Percentiles rank a stretch among this genome's conserved stretches.
Evolutionary conservation across 2,888 invertebrate genomes (phyloP).

Genomic region (Drepanosiphum platanoidis): DNA sequence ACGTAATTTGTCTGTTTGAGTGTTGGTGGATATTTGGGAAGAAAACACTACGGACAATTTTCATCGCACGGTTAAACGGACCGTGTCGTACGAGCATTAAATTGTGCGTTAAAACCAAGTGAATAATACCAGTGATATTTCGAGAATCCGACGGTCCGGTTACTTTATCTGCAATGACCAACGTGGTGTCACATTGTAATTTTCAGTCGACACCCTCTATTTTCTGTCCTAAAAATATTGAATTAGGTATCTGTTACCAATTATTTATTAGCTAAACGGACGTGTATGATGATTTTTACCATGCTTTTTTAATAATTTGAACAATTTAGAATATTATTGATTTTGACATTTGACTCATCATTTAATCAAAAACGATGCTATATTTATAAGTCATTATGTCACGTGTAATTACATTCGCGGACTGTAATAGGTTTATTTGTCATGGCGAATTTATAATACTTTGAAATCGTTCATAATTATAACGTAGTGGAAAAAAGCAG

Average conservation of each 20-base stretch:
- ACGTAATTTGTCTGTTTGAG: constrained; percentile 8
- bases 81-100: constrained; percentile 20
- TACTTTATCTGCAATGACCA: constrained; percentile 53
- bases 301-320: too few relatives aligned
- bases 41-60: not conserved
- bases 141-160: not conserved
- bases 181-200: not conserved
- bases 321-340: too few relatives aligned
- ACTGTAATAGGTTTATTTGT: too few relatives aligned
- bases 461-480: too few relatives aligned
- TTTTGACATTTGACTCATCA: too few relatives aligned
- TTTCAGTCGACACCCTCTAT: not conserved
- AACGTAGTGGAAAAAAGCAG: not conserved
- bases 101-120: constrained; percentile 42
- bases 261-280: not conserved
- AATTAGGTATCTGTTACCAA: not conserved
- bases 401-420: too few relatives aligned
- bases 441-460: too few relatives aligned
- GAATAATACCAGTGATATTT: not conserved
- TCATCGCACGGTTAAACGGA: constrained; percentile 44
- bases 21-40: not conserved
- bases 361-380: too few relatives aligned
- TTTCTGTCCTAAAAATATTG: not conserved
- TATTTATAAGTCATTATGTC: too few relatives aligned
- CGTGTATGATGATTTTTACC: not conserved